These are phyloP conservation scores for Dendropsophus ebraccatus DNA, from an alignment of 2,113 vertebrate species.

Conservation along the genomic window DNA sequence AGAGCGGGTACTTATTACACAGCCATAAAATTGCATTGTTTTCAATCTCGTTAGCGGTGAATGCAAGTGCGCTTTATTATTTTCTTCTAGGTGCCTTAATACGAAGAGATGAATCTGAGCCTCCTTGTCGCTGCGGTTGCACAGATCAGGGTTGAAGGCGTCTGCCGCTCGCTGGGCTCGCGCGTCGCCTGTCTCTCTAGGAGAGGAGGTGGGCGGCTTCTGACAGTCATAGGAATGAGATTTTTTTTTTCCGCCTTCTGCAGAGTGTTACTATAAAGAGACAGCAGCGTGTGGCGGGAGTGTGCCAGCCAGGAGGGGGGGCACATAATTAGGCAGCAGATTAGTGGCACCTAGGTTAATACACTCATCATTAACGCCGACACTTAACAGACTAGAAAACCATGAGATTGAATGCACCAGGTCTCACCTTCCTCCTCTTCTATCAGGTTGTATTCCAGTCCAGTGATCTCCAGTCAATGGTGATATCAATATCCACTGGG, in stretches of 20 bases:
- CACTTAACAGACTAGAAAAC: conserved; percentile 7
- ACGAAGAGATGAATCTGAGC: background rate
- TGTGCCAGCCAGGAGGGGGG: background rate
- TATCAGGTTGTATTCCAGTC: background rate
- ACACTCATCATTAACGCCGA: conserved; percentile 20
- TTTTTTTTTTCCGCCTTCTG: conserved; percentile 11
- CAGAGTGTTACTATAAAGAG: conserved; percentile 48
- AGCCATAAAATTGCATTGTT: conserved; percentile 2
- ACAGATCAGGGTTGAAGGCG: background rate
- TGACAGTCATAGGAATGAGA: background rate
- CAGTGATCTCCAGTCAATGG: background rate
- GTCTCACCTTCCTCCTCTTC: too few species aligned
- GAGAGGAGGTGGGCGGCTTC: conserved; percentile 49
- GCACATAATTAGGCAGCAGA: conserved; percentile 4
- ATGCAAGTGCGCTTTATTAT: background rate
- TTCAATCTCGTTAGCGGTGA: conserved; percentile 5
- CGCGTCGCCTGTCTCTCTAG: background rate
- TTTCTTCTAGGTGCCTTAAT: background rate
- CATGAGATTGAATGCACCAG: background rate
- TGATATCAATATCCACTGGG: background rate
- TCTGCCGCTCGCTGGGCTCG: background rate
- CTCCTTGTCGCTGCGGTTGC: background rate
- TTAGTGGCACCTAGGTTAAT: conserved; percentile 33
- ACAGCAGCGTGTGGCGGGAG: conserved; percentile 35
- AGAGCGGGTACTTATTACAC: background rate